A percentile compares a stretch with the other conserved stretches of the same genome.
Conservation (phyloP, 2,113 vertebrate genomes). For the Pandion haliaetus region DNA sequence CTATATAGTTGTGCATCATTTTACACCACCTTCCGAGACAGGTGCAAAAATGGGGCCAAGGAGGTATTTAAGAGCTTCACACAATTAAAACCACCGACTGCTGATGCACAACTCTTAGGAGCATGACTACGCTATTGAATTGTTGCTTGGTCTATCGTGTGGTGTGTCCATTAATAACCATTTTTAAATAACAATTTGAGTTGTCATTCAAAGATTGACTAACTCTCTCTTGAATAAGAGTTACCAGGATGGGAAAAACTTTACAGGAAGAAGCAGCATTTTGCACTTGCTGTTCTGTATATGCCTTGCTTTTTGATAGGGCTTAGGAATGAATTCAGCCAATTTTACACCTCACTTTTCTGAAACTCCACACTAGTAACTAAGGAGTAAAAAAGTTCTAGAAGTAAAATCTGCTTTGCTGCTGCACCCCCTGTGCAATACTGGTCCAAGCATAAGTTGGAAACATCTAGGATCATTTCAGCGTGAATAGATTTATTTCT, state of each 20-base stretch:
- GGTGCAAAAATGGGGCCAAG: not conserved
- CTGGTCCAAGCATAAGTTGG: not conserved
- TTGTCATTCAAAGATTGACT: not conserved
- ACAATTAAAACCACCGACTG: not conserved
- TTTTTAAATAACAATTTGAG: not conserved
- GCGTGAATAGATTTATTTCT: not conserved
- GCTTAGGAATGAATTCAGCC: not conserved
- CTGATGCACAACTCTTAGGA: accelerated
- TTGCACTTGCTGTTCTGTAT: not conserved
- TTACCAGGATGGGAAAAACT: not conserved
- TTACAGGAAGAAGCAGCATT: not conserved
- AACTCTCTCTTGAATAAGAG: not conserved
- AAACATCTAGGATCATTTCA: not conserved
- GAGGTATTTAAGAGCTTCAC: not conserved
- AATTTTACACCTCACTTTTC: not conserved
- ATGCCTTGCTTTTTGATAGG: not conserved
- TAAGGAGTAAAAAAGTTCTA: not conserved
- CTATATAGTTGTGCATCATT: not conserved
- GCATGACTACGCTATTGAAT: not conserved
- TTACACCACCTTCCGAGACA: not conserved
- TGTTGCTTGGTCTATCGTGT: accelerated
- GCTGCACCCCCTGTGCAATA: not conserved
- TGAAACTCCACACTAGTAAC: not conserved
- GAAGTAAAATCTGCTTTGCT: not conserved
- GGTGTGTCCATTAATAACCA: not conserved